Percentiles rank a stretch among this genome's conserved stretches.
Evolutionary conservation across 1,140 invertebrate species (phyloP).

Genomic region (Pseudomyrmex concolor): DNA sequence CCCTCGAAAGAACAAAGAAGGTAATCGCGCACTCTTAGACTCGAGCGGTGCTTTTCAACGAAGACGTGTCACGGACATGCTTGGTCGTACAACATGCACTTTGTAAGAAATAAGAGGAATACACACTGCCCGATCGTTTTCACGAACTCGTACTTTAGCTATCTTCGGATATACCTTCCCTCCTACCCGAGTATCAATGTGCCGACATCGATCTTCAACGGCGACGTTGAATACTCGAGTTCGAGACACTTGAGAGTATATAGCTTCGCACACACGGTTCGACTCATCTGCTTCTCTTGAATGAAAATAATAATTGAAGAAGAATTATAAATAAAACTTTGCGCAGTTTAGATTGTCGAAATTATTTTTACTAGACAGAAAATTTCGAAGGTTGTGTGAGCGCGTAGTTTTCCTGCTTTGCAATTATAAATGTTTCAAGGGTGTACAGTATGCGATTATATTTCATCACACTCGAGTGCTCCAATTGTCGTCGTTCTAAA

Average conservation of each 20-base stretch:
- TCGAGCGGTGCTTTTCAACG: slow-evolving; percentile 56
- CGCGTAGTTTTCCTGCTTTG: background rate
- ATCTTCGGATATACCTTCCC: background rate
- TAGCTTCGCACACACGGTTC: background rate
- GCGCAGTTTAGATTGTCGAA: background rate
- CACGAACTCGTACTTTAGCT: slow-evolving; percentile 4
- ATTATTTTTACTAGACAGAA: too few relatives aligned
- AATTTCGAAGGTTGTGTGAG: too few relatives aligned
- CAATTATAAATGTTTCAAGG: slow-evolving; percentile 34
- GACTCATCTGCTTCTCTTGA: background rate
- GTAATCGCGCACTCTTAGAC: slow-evolving; percentile 62
- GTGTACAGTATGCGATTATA: background rate
- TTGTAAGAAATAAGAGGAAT: background rate
- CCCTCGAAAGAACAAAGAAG: slow-evolving; percentile 60
- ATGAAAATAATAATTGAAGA: background rate
- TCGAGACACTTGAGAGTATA: background rate
- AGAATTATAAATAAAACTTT: background rate
- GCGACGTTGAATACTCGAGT: slow-evolving; percentile 2
- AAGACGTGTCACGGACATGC: slow-evolving; percentile 65
- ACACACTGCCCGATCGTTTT: slow-evolving; percentile 33
- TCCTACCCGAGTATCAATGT: slow-evolving; percentile 30
- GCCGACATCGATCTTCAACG: slow-evolving; percentile 6
- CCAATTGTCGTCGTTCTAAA: slow-evolving; percentile 39
- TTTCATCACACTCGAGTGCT: slow-evolving; percentile 22
- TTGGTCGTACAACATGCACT: slow-evolving; percentile 36